Conservation (phyloP, 2,888 invertebrate genomes). For the Campoletis raptor region DNA sequence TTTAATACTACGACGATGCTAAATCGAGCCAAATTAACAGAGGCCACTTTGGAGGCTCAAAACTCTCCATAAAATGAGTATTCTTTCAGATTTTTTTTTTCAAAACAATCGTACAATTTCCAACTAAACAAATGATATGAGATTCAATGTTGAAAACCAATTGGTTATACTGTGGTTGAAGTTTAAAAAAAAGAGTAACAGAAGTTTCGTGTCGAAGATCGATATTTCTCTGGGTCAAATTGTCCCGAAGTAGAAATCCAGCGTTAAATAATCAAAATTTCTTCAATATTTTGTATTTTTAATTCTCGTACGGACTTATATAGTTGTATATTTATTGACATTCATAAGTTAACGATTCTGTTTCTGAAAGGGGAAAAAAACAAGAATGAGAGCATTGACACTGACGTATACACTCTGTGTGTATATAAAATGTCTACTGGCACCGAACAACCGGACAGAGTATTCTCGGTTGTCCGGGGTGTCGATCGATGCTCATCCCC, state of each 20-base stretch:
- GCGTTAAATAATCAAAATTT: background rate
- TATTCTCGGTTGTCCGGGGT: slow-evolving; percentile 75
- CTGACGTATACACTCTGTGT: slow-evolving; percentile 3
- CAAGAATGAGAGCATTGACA: slow-evolving; percentile 31
- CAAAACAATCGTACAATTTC: too few species aligned
- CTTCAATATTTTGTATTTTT: background rate
- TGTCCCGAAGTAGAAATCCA: background rate
- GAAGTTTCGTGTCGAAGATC: background rate
- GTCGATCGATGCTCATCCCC: slow-evolving; percentile 84
- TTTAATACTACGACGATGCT: too few species aligned
- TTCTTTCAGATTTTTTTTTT: too few species aligned
- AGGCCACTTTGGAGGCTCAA: too few species aligned
- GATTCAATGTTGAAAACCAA: too few species aligned
- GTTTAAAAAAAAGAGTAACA: too few species aligned
- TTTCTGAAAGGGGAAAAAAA: slow-evolving; percentile 42
- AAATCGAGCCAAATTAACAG: too few species aligned
- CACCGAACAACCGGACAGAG: slow-evolving; percentile 63
- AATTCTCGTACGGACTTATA: background rate
- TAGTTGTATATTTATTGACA: background rate
- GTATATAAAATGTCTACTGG: slow-evolving; percentile 18
- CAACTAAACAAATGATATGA: too few species aligned
- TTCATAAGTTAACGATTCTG: slow-evolving; percentile 5
- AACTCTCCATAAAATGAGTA: too few species aligned
- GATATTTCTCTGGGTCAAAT: background rate
- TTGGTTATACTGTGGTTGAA: too few species aligned